These are phyloP conservation scores for Calidris pugnax DNA, from an alignment of 2,113 vertebrate species.

Conservation along the genomic window DNA sequence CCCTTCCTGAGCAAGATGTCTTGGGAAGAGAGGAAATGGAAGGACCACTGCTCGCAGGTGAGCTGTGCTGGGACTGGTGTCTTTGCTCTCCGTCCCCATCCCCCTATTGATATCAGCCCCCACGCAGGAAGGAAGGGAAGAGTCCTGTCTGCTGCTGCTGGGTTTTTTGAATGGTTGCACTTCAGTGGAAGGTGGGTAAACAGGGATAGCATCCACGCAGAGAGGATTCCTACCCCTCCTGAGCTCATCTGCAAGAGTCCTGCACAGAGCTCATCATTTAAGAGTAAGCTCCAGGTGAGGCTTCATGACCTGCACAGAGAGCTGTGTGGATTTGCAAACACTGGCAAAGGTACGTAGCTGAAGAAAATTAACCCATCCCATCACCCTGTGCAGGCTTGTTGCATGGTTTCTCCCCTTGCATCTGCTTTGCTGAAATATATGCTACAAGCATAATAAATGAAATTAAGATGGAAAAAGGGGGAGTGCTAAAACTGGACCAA, in stretches of 20 bases:
- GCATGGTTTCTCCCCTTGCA: background rate
- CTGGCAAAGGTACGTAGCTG: background rate
- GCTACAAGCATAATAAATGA: background rate
- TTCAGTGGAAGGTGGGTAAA: background rate
- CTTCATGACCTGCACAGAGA: accelerated
- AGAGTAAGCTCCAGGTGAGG: background rate
- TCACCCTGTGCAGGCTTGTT: accelerated
- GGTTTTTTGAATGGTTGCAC: background rate
- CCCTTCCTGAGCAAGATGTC: background rate
- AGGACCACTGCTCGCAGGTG: background rate
- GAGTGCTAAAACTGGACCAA: background rate
- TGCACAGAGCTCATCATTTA: background rate
- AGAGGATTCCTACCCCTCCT: background rate
- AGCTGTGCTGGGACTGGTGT: accelerated
- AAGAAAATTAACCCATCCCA: background rate
- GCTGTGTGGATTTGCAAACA: background rate
- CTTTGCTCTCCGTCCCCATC: background rate
- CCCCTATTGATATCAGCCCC: background rate
- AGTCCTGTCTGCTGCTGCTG: background rate
- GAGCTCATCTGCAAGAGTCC: background rate
- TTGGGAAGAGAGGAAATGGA: background rate
- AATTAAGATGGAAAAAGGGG: background rate
- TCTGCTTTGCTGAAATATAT: background rate
- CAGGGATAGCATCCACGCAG: background rate
- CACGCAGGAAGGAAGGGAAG: background rate